phyloP scores from a whole-genome alignment of 2,113 vertebrate genomes.

The Ciconia stormi region DNA sequence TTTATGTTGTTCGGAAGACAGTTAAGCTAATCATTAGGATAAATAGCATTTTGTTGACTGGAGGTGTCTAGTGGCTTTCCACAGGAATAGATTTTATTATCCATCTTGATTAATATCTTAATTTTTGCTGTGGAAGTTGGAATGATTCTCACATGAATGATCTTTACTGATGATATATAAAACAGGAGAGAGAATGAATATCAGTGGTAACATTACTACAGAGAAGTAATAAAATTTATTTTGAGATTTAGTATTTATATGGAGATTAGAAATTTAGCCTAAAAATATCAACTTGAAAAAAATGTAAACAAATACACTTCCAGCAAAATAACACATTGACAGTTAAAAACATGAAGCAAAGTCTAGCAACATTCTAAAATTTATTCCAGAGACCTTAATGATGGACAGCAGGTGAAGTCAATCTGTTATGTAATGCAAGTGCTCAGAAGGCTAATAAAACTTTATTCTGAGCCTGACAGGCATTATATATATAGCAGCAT shows the following conservation, averaged over 20 bases:
- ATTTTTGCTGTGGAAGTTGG: not conserved
- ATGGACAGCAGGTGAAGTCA: not conserved
- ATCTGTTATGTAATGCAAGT: not conserved
- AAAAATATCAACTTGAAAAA: not conserved
- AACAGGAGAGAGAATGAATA: not conserved
- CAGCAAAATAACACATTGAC: not conserved
- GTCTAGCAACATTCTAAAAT: not conserved
- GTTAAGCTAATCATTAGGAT: not conserved
- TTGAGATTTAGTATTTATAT: not conserved
- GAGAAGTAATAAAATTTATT: not conserved
- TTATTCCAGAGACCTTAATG: not conserved
- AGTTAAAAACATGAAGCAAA: not conserved
- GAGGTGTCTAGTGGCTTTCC: not conserved
- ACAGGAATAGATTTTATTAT: not conserved
- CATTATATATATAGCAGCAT: not conserved
- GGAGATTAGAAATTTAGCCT: not conserved
- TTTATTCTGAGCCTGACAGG: not conserved
- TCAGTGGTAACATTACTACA: not conserved
- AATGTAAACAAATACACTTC: not conserved
- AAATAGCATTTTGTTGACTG: not conserved
- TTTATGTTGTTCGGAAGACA: not conserved
- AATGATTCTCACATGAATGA: not conserved
- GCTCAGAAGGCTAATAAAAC: not conserved
- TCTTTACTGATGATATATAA: not conserved
- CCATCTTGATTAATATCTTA: not conserved